Evolutionary conservation across 2,113 vertebrate genomes (phyloP).

Genomic region (Pangasianodon hypophthalmus): DNA sequence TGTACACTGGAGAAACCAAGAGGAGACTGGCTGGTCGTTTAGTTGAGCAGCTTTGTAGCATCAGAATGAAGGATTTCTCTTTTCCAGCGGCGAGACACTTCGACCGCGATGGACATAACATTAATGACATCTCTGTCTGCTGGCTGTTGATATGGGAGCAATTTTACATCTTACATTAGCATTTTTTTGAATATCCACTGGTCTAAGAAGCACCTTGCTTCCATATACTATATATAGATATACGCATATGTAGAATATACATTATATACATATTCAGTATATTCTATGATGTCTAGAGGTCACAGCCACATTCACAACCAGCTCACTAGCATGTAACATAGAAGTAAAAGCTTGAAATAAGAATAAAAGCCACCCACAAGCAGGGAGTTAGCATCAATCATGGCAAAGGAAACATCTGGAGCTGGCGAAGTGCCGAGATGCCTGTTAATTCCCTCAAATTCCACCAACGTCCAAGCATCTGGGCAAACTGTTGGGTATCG

Average conservation of each 20-base stretch:
- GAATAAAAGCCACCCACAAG: slow-evolving; percentile 51
- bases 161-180: background rate
- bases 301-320: background rate
- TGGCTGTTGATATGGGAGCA: background rate
- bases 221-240: no score
- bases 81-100: background rate
- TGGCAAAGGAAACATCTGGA: slow-evolving; percentile 63
- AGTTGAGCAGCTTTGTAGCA: background rate
- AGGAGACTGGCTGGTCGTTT: background rate
- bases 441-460: slow-evolving; percentile 70
- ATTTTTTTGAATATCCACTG: background rate
- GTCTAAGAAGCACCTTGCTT: background rate
- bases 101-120: background rate
- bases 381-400: slow-evolving; percentile 61
- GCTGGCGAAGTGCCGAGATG: slow-evolving; percentile 54
- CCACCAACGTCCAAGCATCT: slow-evolving; percentile 68
- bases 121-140: background rate
- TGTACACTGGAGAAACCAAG: background rate
- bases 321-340: slow-evolving; percentile 30
- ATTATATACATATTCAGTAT: background rate
- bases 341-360: slow-evolving; percentile 46
- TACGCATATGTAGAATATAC: no score
- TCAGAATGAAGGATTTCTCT: background rate
- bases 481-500: slow-evolving; percentile 63
- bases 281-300: background rate